Evolutionary conservation across 2,113 vertebrate species (phyloP).

Genomic region (Ictidomys tridecemlineatus): DNA sequence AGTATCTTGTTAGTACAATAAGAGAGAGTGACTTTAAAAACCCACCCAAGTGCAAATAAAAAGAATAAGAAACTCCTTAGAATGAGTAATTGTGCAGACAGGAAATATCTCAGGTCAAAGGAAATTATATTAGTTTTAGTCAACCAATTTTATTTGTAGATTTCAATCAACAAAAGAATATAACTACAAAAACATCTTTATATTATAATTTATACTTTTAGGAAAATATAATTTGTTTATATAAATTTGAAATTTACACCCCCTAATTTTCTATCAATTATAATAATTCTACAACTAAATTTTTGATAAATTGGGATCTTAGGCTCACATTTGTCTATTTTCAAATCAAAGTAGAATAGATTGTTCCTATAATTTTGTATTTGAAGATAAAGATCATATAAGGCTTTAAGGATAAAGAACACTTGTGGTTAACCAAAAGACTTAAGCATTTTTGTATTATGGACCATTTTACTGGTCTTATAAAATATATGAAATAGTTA

Average conservation of each 20-base stretch:
- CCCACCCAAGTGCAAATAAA: not conserved
- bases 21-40: not conserved
- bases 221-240: not conserved
- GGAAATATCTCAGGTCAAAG: not conserved
- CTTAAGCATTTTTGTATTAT: not conserved
- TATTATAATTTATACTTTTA: not conserved
- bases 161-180: not conserved
- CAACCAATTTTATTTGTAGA: not conserved
- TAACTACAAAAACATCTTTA: not conserved
- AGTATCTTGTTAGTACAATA: not conserved
- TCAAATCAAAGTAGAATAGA: not conserved
- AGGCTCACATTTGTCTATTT: not conserved
- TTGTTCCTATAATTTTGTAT: not conserved
- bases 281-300: not conserved
- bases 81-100: not conserved
- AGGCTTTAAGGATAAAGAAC: not conserved
- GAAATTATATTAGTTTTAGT: not conserved
- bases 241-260: not conserved
- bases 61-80: not conserved
- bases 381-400: not conserved
- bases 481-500: not conserved
- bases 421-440: not conserved
- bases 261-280: not conserved
- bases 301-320: not conserved
- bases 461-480: not conserved